Evolutionary conservation across 2,888 invertebrate genomes (phyloP).

Genomic region (Rutpela maculata): DNA sequence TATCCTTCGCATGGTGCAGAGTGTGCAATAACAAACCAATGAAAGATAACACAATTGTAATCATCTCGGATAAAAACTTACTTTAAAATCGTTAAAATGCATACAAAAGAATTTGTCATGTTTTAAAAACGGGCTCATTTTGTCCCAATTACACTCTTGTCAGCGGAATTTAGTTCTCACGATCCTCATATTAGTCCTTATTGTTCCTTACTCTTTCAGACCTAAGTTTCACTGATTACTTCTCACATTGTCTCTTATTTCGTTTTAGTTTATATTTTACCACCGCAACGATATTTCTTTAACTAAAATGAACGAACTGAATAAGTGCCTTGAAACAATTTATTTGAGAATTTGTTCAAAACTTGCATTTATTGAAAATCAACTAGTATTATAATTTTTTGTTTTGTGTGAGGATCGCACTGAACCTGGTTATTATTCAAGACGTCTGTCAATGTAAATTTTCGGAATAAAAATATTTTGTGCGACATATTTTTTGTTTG

Average conservation of each 20-base stretch:
- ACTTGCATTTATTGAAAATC: too few relatives aligned
- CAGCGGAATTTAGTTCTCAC: background rate
- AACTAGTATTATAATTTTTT: too few relatives aligned
- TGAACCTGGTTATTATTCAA: too few relatives aligned
- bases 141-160: conserved; percentile 1
- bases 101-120: background rate
- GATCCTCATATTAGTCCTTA: conserved; percentile 15
- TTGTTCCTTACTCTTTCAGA: conserved; percentile 21
- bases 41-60: background rate
- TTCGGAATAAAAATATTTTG: too few relatives aligned
- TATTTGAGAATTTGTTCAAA: background rate
- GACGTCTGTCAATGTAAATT: too few relatives aligned
- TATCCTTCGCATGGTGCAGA: too few relatives aligned
- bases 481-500: too few relatives aligned
- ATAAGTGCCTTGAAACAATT: background rate
- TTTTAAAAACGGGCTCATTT: background rate
- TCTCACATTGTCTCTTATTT: conserved; percentile 5
- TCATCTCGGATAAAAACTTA: background rate
- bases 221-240: conserved; percentile 8
- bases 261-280: background rate
- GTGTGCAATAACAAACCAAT: too few relatives aligned
- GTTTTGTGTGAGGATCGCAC: too few relatives aligned
- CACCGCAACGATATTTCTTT: background rate
- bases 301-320: background rate
- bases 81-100: too few relatives aligned